Base-by-base conservation (phyloP, 2,113 vertebrate genomes). In the Microtus oregoni region DNA sequence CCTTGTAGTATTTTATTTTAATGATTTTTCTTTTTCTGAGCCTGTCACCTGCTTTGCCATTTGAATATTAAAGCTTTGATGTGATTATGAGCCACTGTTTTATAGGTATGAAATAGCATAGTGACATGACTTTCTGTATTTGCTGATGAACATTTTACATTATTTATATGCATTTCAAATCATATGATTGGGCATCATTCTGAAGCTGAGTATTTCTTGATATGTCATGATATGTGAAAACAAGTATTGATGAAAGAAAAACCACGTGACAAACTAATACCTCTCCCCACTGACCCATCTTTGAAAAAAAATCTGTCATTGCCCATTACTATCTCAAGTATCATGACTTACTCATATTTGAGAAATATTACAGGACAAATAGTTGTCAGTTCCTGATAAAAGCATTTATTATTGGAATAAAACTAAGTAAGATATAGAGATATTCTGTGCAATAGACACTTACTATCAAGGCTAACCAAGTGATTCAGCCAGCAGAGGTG, bases 1-100 rank as follows among this genome's bases (percentile, higher is more conserved):
- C 41, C 89, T 92, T 32, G 7, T 68, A 85, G 22, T 32, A n/a
- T 89, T 85, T 91, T 90, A 67, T 65, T 94, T 94, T 63, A 90
- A 96, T 47, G 32, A 20, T 22, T 83, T 76, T 79, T 93, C 22
- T 87, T 89, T 89, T 83, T 91, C 24, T 89, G 24, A 94, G 67
- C 52, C 82, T 44, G 38, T 76, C 12, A 41, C 32, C 82, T 92
- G 58, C n/a, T 91, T 93, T 95, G 44, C 73, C 15, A 15, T 72
- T 38, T 73, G 4, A 79, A 12, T 35, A 50, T 44, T 90, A 91
- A 87, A 5, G 55, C 44, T 96, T 90, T 90, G 35, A 41, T 93
- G 47, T 91, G 38, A 70, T 52, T 72, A 50, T 55, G 88, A 89
- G 58, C 78, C 35, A 89, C 28, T 87, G 38, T 47, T 92, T 83